Percentiles rank a stretch among this genome's conserved stretches.
phyloP scores from a whole-genome alignment of 2,888 invertebrate genomes.

The Acronicta aceris region DNA sequence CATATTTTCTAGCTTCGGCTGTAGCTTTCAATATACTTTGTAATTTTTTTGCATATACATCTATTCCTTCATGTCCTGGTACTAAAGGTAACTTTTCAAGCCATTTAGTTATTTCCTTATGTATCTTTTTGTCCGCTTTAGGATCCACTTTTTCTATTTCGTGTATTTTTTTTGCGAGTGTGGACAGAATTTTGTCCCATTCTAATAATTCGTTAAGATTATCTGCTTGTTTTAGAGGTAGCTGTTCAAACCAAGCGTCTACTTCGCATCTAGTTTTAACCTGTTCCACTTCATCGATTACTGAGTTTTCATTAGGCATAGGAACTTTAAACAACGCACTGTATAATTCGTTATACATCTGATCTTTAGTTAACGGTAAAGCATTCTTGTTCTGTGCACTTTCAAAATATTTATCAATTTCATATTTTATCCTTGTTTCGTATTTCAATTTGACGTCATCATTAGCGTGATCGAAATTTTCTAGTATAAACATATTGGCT shows the following conservation, averaged over 20 bases:
- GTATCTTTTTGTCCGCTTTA: slow-evolving; percentile 61
- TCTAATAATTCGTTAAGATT: slow-evolving; percentile 63
- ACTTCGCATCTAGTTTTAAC: slow-evolving; percentile 75
- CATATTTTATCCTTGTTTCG: slow-evolving; percentile 63
- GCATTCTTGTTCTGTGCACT: slow-evolving; percentile 66
- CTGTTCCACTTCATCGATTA: slow-evolving; percentile 70
- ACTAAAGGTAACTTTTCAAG: slow-evolving; percentile 67
- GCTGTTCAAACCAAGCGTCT: slow-evolving; percentile 70
- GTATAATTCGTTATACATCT: slow-evolving; percentile 72
- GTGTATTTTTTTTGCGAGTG: slow-evolving; percentile 70
- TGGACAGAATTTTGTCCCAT: slow-evolving; percentile 67
- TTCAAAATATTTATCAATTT: slow-evolving; percentile 68
- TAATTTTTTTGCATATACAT: slow-evolving; percentile 62
- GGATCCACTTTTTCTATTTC: slow-evolving; percentile 67
- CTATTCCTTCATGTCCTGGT: slow-evolving; percentile 51
- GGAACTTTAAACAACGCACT: slow-evolving; percentile 70
- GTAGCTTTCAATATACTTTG: slow-evolving; percentile 64
- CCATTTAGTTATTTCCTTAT: slow-evolving; percentile 72
- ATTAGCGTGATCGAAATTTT: slow-evolving; percentile 74
- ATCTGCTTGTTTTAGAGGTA: slow-evolving; percentile 64
- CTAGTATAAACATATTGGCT: slow-evolving; percentile 73
- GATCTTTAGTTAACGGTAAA: slow-evolving; percentile 64
- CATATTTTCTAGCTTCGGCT: slow-evolving; percentile 63
- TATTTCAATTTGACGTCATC: slow-evolving; percentile 68
- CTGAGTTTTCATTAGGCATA: slow-evolving; percentile 65